Base-by-base conservation (phyloP, 2,888 invertebrate genomes). In the Acleris holmiana region DNA sequence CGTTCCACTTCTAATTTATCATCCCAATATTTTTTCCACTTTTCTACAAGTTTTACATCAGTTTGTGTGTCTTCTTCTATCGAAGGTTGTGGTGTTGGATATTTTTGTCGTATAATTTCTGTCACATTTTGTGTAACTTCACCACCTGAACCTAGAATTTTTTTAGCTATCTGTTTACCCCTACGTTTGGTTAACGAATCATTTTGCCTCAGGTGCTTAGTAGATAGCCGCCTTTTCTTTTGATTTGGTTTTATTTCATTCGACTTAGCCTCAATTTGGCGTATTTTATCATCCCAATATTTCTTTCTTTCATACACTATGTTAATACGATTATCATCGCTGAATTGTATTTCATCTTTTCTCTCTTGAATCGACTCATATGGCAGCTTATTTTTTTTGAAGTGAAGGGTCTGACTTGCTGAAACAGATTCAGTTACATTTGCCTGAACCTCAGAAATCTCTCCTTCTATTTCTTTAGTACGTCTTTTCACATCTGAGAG, bases 371-470 rank as follows among this genome's bases (percentile, higher is more conserved):
- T 59, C 40, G 71, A 53, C 48, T 73, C 68, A 61, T 72, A 64
- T 62, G 66, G 48, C 60, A 73, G 66, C 60, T 80, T 71, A 35
- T 70, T 69, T 55, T 73, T 64, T 66, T 76, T 61, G 66, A 71
- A 69, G 68, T 75, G 88, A 91, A 91, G 90, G 89, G 76, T 74
- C 74, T 82, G 91, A 92, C 91, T 92, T 92, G 75, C 92, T 91
- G 90, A 91, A 85, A 84, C 79, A 78, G 88, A 92, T 91, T 93
- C 93, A 93, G 91, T 88, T 84, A 81, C 87, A 84, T 82, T 86
- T 82, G 83, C 73, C 92, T 93, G 93, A 93, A 93, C 88, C 89
- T 90, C 91, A 89, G 92, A 93, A 93, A 91, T 92, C 92, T 76
- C 79, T 78, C 88, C 89, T 86, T 89, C 89, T 77, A 79, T 71